Evolutionary conservation across 2,113 vertebrate genomes (phyloP), one percentile per base, ranked within the genome.

Genomic region (Forbesichthys papilliferus): DNA sequence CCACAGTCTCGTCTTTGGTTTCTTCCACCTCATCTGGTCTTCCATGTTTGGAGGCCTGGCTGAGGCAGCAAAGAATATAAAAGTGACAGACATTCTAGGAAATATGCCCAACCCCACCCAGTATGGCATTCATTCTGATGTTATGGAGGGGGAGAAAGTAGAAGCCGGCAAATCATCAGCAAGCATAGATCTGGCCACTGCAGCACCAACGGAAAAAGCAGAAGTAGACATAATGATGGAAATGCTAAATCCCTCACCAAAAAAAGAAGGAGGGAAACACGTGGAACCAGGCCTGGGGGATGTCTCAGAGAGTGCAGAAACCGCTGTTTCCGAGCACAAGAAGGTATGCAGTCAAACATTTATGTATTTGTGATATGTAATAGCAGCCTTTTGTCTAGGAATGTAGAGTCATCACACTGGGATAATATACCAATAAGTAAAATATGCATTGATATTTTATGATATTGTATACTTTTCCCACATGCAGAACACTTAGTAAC

Each of bases 21-120:
- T 99, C 88, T 95, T 97, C 85, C 96, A 98, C 74, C 78, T 98
- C 66, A 94, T 99, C 78, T 99, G 97, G 96, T 95, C 86, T 61
- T 96, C 96, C 52, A 96, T 98, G 83, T 99, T 99, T 79, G 96
- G 98, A 7, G 98, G 98, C 58, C 87, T 99, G 9, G 95, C 98
- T 2, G 98, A 99, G 90, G 97, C 96, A 46, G 98, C 98, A 78
- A 99, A 98, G 92, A 99, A 98, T 80, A 99, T 99, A 10, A 96
- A 97, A 90, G 98, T 99, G 81, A 99, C 95, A 0, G 97, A 98
- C 91, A 96, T 99, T 84, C 89, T 99, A 46, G 98, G 96, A 9
- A 97, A 98, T 87, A 99, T 99, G 98, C 98, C 98, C 10, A 96
- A 99, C 86, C 98, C 98, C 0, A 99, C 96, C 6, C 98, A 99